Conservation (phyloP, 1,140 invertebrate species). For the Brachionus asplanchnoidis region DNA sequence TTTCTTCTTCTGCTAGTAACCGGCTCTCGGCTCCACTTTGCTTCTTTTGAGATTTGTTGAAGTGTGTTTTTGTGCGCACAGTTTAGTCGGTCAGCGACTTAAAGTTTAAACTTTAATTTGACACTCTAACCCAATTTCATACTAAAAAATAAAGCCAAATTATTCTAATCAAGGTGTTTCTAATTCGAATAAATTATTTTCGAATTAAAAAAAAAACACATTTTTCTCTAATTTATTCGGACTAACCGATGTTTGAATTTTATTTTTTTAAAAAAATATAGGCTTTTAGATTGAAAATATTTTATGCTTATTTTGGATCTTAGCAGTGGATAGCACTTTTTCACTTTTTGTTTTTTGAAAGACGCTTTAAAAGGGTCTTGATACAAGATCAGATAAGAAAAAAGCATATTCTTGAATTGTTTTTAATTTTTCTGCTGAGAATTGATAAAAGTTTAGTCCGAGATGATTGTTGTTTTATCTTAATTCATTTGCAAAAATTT, state of each 20-base stretch:
- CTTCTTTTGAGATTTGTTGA: background rate
- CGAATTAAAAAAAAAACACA: background rate
- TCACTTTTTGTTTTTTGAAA: background rate
- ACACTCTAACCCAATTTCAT: background rate
- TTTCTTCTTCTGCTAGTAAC: background rate
- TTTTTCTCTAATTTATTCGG: background rate
- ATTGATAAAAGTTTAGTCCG: no score
- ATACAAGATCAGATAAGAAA: no score
- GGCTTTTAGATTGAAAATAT: background rate
- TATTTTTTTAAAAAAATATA: no score
- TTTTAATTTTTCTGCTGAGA: no score
- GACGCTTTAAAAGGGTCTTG: no score
- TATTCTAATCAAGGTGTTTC: slow-evolving; percentile 26
- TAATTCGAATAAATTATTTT: background rate
- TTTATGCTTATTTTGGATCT: background rate
- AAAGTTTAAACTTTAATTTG: background rate
- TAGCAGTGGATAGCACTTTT: background rate
- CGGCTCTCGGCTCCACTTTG: background rate
- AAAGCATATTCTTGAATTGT: no score
- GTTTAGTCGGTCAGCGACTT: background rate
- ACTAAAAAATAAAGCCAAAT: background rate
- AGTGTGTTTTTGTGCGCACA: background rate
- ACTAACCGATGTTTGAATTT: background rate
- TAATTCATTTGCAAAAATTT: no score
- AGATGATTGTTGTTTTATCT: no score